A percentile compares a stretch with the other conserved stretches of the same genome.
phyloP scores from a whole-genome alignment of 2,113 vertebrate species.

The Myocastor coypus region DNA sequence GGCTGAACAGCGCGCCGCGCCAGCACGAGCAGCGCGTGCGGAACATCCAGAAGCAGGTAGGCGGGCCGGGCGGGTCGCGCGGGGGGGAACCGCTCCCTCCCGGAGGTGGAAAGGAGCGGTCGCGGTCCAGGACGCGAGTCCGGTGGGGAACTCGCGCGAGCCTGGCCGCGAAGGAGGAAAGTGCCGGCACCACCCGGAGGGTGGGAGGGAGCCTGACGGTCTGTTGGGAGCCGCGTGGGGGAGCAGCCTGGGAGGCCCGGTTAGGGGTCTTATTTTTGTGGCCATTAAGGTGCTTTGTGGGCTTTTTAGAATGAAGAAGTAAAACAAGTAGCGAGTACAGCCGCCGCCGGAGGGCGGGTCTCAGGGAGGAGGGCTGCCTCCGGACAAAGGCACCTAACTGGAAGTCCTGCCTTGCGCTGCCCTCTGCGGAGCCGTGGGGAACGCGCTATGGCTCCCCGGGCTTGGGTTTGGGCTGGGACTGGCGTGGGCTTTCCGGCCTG shows the following conservation, averaged over 20 bases:
- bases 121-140: no score
- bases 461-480: background rate
- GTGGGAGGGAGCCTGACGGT: background rate
- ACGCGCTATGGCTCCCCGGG: background rate
- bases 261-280: constrained; percentile 7
- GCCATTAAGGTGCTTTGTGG: background rate
- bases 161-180: background rate
- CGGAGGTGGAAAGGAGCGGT: background rate
- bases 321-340: background rate
- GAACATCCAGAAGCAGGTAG: constrained; percentile 96
- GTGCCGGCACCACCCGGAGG: background rate
- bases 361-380: background rate
- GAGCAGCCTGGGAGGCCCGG: background rate
- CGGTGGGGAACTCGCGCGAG: background rate
- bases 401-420: background rate
- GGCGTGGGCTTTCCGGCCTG: background rate
- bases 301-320: background rate
- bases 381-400: background rate
- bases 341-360: background rate
- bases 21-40: constrained; percentile 94
- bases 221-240: background rate
- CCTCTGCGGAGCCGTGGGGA: background rate
- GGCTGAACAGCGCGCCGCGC: constrained; percentile 95
- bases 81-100: background rate
- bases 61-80: constrained; percentile 39